phyloP scores from a whole-genome alignment of 23 tunicate genomes.

The Trididemnum clinides region DNA sequence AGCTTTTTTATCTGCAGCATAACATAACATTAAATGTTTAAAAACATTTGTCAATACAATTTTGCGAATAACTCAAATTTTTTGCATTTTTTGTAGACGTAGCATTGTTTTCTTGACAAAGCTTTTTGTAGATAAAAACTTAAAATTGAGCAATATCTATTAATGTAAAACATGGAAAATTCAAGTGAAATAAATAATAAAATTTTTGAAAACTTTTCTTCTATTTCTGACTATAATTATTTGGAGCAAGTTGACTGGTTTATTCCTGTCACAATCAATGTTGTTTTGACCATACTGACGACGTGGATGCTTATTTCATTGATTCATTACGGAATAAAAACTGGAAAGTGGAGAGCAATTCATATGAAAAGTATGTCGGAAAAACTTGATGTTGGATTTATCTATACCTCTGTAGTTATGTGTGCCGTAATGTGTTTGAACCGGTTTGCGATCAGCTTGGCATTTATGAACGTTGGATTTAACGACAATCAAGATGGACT shows the following conservation, averaged over 20 bases:
- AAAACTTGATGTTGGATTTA: constrained; percentile 27
- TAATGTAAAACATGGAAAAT: too few relatives aligned
- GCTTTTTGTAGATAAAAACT: too few relatives aligned
- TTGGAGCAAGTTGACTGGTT: constrained; percentile 31
- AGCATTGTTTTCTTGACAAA: too few relatives aligned
- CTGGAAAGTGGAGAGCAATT: constrained; percentile 48
- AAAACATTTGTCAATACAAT: too few relatives aligned
- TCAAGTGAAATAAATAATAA: too few relatives aligned
- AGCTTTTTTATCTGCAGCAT: too few relatives aligned
- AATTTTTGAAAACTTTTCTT: too few relatives aligned
- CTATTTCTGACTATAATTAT: too few relatives aligned
- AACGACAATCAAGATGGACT: neutral
- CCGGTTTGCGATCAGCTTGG: constrained; percentile 17
- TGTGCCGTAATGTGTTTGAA: constrained; percentile 29
- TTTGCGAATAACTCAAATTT: too few relatives aligned
- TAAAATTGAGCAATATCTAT: too few relatives aligned
- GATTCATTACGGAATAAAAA: constrained; percentile 46
- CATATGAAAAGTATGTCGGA: neutral
- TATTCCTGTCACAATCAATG: constrained; percentile 20
- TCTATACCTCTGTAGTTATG: constrained; percentile 44
- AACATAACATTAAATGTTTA: too few relatives aligned
- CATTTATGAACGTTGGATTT: constrained; percentile 30
- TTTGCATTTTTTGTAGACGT: too few relatives aligned
- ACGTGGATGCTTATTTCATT: constrained; percentile 38
- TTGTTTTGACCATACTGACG: constrained; percentile 2